A percentile compares a stretch with the other conserved stretches of the same genome.
These are phyloP conservation scores for Lydus trimaculatus DNA, from an alignment of 2,888 invertebrate species.

Conservation along the genomic window DNA sequence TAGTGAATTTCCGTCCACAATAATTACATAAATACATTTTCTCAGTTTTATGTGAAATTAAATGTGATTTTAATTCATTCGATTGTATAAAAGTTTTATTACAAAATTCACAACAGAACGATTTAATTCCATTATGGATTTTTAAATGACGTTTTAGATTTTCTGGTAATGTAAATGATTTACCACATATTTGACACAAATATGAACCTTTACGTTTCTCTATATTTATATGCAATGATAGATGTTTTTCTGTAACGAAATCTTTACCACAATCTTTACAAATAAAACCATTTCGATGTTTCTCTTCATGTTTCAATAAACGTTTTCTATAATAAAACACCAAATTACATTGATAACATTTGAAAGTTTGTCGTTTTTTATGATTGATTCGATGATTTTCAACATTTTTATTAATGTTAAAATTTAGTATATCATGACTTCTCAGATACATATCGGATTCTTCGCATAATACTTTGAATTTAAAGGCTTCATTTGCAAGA, in stretches of 20 bases:
- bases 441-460: slow-evolving; percentile 23
- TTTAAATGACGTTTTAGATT: slow-evolving; percentile 25
- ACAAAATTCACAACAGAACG: slow-evolving; percentile 23
- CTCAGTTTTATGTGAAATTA: slow-evolving; percentile 18
- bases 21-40: slow-evolving; percentile 19
- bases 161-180: slow-evolving; percentile 29
- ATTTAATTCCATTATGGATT: slow-evolving; percentile 25
- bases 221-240: slow-evolving; percentile 22
- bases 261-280: too few species aligned
- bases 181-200: slow-evolving; percentile 32
- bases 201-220: slow-evolving; percentile 30
- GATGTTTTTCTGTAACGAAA: slow-evolving; percentile 16
- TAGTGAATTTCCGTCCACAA: slow-evolving; percentile 20
- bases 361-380: too few species aligned
- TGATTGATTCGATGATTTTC: too few species aligned
- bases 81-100: slow-evolving; percentile 25
- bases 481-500: slow-evolving; percentile 20
- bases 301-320: too few species aligned
- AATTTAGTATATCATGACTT: too few species aligned
- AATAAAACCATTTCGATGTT: too few species aligned
- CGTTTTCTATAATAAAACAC: too few species aligned
- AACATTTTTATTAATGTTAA: too few species aligned
- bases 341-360: too few species aligned
- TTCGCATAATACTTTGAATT: slow-evolving; percentile 23
- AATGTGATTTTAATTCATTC: slow-evolving; percentile 28